These are phyloP conservation scores for Sebastes dallii DNA, from an alignment of 2,797 vertebrate genomes.

Conservation along the genomic window DNA sequence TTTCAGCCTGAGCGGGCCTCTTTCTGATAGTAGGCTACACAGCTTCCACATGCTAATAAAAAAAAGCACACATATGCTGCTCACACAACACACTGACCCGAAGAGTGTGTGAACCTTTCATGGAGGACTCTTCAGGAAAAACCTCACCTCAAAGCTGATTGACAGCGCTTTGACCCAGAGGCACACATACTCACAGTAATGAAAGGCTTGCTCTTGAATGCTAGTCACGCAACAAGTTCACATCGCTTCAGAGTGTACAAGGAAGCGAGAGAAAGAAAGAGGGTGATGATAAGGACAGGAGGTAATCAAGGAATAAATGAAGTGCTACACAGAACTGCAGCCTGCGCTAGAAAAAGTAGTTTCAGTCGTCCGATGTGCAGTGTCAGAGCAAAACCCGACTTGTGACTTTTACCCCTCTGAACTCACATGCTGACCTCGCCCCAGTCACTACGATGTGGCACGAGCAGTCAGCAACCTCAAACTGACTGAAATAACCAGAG, in stretches of 20 bases:
- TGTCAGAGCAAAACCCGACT: neutral
- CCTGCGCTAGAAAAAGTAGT: neutral
- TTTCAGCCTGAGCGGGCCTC: slow-evolving; percentile 52
- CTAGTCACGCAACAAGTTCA: slow-evolving; percentile 22
- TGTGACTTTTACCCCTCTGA: slow-evolving; percentile 32
- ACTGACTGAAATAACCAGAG: slow-evolving; percentile 51
- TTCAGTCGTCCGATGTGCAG: neutral
- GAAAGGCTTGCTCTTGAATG: slow-evolving; percentile 20
- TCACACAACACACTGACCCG: slow-evolving; percentile 19
- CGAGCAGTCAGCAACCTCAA: slow-evolving; percentile 50
- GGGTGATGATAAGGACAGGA: neutral
- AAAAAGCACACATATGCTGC: slow-evolving; percentile 13
- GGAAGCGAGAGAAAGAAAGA: neutral
- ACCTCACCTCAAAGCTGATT: slow-evolving; percentile 27
- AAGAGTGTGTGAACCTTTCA: slow-evolving; percentile 24
- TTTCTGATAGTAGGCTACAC: slow-evolving; percentile 35
- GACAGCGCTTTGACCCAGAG: slow-evolving; percentile 22
- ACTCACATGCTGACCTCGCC: slow-evolving; percentile 36
- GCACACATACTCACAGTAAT: slow-evolving; percentile 25
- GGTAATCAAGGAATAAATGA: neutral
- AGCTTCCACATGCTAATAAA: slow-evolving; percentile 50
- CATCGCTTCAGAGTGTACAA: neutral
- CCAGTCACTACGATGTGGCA: slow-evolving; percentile 14
- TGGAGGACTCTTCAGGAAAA: neutral
- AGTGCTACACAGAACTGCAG: neutral